phyloP scores from a whole-genome alignment of 2,113 vertebrate species.

The Cervus canadensis region DNA sequence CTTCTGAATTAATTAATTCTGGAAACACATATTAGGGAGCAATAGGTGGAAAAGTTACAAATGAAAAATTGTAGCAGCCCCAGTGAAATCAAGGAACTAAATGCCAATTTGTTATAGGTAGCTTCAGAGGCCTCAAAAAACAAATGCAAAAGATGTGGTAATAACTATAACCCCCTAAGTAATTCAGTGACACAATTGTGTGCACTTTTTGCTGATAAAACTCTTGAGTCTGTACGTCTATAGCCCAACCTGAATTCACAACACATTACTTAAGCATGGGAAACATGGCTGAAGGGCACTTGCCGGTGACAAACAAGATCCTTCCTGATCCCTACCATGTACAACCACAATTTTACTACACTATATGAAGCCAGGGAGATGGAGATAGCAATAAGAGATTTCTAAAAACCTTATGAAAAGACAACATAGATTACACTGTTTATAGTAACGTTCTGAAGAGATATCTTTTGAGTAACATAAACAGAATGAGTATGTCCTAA shows the following conservation, averaged over 20 bases:
- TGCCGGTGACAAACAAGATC: neutral
- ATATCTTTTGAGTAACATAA: neutral
- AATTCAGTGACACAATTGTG: neutral
- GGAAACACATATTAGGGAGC: neutral
- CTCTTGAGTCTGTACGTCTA: neutral
- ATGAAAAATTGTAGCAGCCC: neutral
- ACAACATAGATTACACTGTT: neutral
- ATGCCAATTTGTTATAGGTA: neutral
- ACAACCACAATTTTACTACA: neutral
- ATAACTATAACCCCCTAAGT: neutral
- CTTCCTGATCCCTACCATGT: neutral
- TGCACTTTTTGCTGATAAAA: neutral
- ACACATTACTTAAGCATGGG: neutral
- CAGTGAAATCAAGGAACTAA: neutral
- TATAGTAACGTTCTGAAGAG: neutral
- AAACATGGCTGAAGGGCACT: neutral
- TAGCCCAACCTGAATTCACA: neutral
- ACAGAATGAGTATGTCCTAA: neutral
- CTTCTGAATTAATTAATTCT: constrained; percentile 23
- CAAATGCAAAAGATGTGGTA: neutral
- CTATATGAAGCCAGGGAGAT: neutral
- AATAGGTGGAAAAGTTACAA: neutral
- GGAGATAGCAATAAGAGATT: neutral
- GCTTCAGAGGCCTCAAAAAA: neutral
- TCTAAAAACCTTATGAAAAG: neutral